Evolutionary conservation across 2,113 vertebrate genomes (phyloP).

Genomic region (Tragelaphus imberbis): DNA sequence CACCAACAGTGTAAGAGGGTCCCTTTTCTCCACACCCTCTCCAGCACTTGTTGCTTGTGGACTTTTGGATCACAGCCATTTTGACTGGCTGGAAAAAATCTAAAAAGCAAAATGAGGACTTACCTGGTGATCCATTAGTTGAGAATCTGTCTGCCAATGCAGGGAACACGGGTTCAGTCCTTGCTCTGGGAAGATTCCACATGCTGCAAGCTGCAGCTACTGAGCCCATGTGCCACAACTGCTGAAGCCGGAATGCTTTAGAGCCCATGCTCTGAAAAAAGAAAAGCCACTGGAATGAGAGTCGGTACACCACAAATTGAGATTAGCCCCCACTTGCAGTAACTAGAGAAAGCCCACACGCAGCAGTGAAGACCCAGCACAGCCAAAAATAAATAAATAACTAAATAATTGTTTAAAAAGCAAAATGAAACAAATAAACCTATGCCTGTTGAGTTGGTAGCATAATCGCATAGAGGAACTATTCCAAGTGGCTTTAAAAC

Average conservation of each 20-base stretch:
- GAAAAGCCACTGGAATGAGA: not conserved
- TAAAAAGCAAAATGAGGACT: not conserved
- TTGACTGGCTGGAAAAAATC: not conserved
- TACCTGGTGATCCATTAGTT: not conserved
- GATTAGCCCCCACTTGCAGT: not conserved
- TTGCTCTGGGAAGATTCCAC: not conserved
- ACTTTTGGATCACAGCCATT: no score
- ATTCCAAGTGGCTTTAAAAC: not conserved
- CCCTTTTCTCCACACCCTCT: no score
- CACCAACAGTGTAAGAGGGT: no score
- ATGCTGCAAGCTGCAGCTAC: not conserved
- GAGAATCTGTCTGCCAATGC: not conserved
- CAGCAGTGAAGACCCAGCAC: not conserved
- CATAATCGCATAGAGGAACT: not conserved
- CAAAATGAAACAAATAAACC: not conserved
- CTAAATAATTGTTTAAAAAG: not conserved
- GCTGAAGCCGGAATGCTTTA: not conserved
- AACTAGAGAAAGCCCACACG: not conserved
- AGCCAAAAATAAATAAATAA: not conserved
- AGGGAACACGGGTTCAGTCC: not conserved
- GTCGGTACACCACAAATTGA: not conserved
- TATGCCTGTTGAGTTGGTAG: not conserved
- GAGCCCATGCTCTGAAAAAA: not conserved
- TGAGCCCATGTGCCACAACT: not conserved
- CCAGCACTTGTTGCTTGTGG: no score